Conservation (phyloP, 2,113 vertebrate species). For the Myrmecobius fasciatus region DNA sequence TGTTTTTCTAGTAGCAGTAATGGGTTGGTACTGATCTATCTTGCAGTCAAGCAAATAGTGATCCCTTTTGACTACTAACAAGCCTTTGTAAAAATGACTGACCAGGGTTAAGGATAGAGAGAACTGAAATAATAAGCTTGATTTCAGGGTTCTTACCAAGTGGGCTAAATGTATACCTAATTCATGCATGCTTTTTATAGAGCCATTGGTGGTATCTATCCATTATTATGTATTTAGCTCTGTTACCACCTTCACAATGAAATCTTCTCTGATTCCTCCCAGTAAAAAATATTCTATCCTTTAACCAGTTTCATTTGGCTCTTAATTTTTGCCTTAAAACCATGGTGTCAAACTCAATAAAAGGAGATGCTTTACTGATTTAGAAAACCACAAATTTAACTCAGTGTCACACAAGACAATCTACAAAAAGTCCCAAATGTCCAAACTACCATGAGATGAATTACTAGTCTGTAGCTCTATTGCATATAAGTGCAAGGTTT, state of each 20-base stretch:
- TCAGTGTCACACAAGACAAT: conserved; percentile 77
- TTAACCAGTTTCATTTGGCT: background rate
- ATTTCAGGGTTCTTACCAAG: background rate
- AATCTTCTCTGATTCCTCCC: background rate
- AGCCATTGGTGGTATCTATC: background rate
- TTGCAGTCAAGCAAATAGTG: background rate
- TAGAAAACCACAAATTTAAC: background rate
- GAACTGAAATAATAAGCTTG: background rate
- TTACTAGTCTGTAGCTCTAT: background rate
- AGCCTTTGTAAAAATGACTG: conserved; percentile 31
- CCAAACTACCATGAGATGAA: conserved; percentile 48
- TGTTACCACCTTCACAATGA: background rate
- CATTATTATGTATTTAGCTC: conserved; percentile 22
- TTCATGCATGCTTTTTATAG: background rate
- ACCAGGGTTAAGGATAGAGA: conserved; percentile 31
- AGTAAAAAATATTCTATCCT: background rate
- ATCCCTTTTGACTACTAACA: conserved; percentile 3
- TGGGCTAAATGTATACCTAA: conserved; percentile 38
- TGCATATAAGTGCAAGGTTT: background rate
- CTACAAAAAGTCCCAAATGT: conserved; percentile 68
- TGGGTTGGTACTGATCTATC: background rate
- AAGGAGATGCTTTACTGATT: background rate
- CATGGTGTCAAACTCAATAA: background rate
- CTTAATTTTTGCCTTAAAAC: background rate
- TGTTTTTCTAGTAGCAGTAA: conserved; percentile 12